A percentile compares a stretch with the other conserved stretches of the same genome.
phyloP scores from a whole-genome alignment of 1,140 invertebrate genomes.

The Drosophila nannoptera region DNA sequence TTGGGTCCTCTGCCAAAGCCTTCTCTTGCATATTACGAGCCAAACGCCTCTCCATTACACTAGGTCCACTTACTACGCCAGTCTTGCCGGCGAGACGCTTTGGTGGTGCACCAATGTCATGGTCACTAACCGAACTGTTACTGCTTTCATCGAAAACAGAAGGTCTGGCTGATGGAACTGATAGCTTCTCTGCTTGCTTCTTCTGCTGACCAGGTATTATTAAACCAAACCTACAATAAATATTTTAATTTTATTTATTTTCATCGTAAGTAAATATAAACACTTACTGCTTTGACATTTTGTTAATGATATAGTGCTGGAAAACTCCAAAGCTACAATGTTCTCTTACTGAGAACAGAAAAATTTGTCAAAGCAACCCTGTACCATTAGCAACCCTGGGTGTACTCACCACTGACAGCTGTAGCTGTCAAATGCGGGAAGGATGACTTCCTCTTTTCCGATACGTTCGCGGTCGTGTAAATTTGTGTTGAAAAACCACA shows the following conservation, averaged over 20 bases:
- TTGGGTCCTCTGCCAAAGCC: slow-evolving; percentile 92
- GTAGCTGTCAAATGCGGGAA: slow-evolving; percentile 63
- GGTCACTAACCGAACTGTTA: slow-evolving; percentile 66
- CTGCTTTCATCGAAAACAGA: slow-evolving; percentile 80
- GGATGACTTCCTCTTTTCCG: slow-evolving; percentile 76
- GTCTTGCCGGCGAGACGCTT: slow-evolving; percentile 55
- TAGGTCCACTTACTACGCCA: slow-evolving; percentile 64
- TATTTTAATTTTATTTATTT: slow-evolving; percentile 1
- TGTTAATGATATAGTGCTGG: slow-evolving; percentile 24
- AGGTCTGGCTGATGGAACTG: slow-evolving; percentile 41
- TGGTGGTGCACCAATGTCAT: slow-evolving; percentile 54
- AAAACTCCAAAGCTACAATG: neutral
- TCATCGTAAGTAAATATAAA: neutral
- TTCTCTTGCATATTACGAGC: slow-evolving; percentile 83
- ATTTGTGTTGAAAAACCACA: slow-evolving; percentile 77
- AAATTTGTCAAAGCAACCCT: slow-evolving; percentile 14
- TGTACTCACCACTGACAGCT: slow-evolving; percentile 35
- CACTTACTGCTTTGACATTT: slow-evolving; percentile 75
- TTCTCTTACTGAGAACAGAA: neutral
- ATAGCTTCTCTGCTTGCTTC: slow-evolving; percentile 28
- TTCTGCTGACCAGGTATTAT: slow-evolving; percentile 72
- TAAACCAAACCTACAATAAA: slow-evolving; percentile 63
- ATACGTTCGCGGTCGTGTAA: slow-evolving; percentile 79
- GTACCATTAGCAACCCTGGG: slow-evolving; percentile 42
- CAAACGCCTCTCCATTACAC: slow-evolving; percentile 74